Evolutionary conservation across 2,888 invertebrate species (phyloP).

Genomic region (Drosophila anomalata): DNA sequence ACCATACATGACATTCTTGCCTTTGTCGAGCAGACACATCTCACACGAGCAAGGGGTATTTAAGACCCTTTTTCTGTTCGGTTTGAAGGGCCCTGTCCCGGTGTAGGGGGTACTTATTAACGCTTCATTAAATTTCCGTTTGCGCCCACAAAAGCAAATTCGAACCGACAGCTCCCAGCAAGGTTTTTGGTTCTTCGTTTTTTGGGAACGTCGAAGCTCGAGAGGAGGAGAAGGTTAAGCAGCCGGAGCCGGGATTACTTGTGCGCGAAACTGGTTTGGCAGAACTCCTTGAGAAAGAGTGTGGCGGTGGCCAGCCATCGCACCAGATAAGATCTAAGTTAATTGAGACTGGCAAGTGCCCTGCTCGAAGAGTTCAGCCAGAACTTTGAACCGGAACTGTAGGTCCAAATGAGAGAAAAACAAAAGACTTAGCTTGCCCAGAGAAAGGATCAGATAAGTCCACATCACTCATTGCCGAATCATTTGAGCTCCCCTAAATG

Average conservation of each 20-base stretch:
- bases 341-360: slow-evolving; percentile 74
- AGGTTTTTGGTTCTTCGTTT: slow-evolving; percentile 12
- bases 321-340: slow-evolving; percentile 67
- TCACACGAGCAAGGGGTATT: slow-evolving; percentile 43
- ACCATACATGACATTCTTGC: slow-evolving; percentile 43
- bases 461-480: slow-evolving; percentile 41
- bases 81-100: slow-evolving; percentile 34
- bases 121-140: slow-evolving; percentile 68
- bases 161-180: slow-evolving; percentile 52
- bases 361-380: slow-evolving; percentile 55
- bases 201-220: slow-evolving; percentile 5
- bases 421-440: slow-evolving; percentile 15
- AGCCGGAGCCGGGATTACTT: slow-evolving; percentile 9
- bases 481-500: slow-evolving; percentile 35
- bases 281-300: slow-evolving; percentile 16
- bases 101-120: slow-evolving; percentile 64
- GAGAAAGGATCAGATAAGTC: slow-evolving; percentile 72
- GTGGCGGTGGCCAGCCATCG: slow-evolving; percentile 16
- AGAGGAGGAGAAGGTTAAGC: slow-evolving; percentile 24
- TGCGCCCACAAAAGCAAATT: slow-evolving; percentile 48
- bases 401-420: background rate
- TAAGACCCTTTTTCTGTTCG: slow-evolving; percentile 51
- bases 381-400: slow-evolving; percentile 52
- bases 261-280: slow-evolving; percentile 67
- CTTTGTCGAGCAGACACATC: slow-evolving; percentile 49